Conservation (phyloP, 2,888 invertebrate genomes). For the Zhengitettix transpicula region DNA sequence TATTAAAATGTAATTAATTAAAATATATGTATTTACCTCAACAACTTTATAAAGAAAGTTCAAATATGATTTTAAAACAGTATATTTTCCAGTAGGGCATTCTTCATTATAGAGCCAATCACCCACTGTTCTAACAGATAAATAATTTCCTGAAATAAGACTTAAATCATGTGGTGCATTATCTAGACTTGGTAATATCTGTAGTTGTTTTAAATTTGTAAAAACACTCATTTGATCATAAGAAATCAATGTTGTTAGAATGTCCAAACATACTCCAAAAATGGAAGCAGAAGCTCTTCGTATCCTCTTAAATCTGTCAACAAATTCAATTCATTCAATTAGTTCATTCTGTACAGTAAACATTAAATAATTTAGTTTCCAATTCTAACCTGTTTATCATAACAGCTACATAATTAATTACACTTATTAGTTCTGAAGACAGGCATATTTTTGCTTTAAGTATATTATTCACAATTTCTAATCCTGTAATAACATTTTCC, state of each 20-base stretch:
- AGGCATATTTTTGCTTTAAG: not conserved
- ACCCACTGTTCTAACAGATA: not conserved
- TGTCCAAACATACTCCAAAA: not conserved
- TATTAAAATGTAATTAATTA: too few species aligned
- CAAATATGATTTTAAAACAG: not conserved
- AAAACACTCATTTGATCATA: not conserved
- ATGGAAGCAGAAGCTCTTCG: not conserved
- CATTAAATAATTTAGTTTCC: too few species aligned
- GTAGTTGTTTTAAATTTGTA: not conserved
- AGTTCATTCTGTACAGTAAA: too few species aligned
- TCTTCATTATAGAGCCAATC: not conserved
- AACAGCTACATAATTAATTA: not conserved
- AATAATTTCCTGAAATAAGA: not conserved
- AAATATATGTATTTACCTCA: not conserved
- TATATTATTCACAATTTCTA: not conserved
- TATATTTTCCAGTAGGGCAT: not conserved
- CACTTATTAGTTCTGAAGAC: not conserved
- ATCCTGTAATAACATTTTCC: not conserved
- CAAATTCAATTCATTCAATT: too few species aligned
- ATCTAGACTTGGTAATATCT: not conserved
- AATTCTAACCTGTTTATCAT: not conserved
- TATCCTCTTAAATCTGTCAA: not conserved
- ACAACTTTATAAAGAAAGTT: not conserved
- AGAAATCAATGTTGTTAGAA: not conserved
- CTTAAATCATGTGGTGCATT: not conserved